These are phyloP conservation scores for Oreortyx pictus DNA, from an alignment of 2,797 vertebrate genomes.

Conservation along the genomic window DNA sequence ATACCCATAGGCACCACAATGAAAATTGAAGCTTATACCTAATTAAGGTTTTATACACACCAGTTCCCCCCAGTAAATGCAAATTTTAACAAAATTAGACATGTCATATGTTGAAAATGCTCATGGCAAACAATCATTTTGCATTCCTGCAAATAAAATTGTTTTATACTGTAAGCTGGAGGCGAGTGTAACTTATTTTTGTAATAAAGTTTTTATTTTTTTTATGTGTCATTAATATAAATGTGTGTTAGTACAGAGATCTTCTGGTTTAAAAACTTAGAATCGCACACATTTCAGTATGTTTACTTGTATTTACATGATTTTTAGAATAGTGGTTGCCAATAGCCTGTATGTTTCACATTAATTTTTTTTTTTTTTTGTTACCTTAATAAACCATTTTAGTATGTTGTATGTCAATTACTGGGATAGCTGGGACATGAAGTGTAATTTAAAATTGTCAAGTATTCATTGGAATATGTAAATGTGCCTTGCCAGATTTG, in stretches of 20 bases:
- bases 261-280: conserved; percentile 86
- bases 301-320: conserved; percentile 87
- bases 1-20: conserved; percentile 86
- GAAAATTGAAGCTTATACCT: conserved; percentile 84
- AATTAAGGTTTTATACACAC: conserved; percentile 97
- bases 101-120: conserved; percentile 99
- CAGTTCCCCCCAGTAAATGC: conserved; percentile 98
- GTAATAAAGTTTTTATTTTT: conserved; percentile 99
- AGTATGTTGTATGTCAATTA: conserved; percentile 88
- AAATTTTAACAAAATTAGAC: conserved; percentile 93
- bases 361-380: conserved; percentile 80
- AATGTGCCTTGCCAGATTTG: conserved; percentile 87
- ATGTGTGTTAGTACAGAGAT: conserved; percentile 88
- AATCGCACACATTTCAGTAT: conserved; percentile 87
- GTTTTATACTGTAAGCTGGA: conserved; percentile 99
- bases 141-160: conserved; percentile 99
- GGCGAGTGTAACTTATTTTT: conserved; percentile 99
- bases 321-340: conserved; percentile 86
- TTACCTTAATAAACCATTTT: conserved; percentile 86
- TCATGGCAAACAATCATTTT: conserved; percentile 99
- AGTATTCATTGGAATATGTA: conserved; percentile 88
- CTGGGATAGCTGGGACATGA: conserved; percentile 86
- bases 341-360: conserved; percentile 86
- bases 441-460: conserved; percentile 88
- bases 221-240: conserved; percentile 97